Base-by-base conservation (phyloP, 2,888 invertebrate genomes). In the Cheilosia pagana region DNA sequence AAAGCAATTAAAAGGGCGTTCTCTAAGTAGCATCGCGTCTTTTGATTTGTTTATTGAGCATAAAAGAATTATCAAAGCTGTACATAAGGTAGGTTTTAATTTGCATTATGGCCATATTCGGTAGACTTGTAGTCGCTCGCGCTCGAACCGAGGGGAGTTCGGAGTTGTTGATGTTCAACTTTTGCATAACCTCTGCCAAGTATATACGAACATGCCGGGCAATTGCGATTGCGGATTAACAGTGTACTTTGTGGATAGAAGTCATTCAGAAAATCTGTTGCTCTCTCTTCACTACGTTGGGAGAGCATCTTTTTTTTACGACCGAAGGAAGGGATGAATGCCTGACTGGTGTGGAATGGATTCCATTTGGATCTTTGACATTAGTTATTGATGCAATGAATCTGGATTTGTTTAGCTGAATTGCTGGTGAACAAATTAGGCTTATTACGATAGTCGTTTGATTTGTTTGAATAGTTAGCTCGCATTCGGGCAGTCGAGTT, bases 261-360 rank as follows among this genome's bases (percentile, higher is more conserved):
- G 88, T 89, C 90, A 90, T 91, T 91, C 87, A 89, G 90, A 88
- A 91, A 91, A 91, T 91, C 91, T 91, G 91, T 91, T 91, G 91
- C 91, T 90, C 90, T 88, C 88, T 86, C 45, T 8, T 25, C 21
- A 19, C n/a, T 52, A n/a, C n/a, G 10, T 43, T 7, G 41, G 12
- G 16, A 55, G 41, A 41, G 48, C 10, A 39, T 65, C 10, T 43
- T 39, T 52, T 76, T 10, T 77, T 10, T 39, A 59, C 6, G 55
- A 63, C 43, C 6, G 10, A 52, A 23, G 12, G 14, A 12, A 50
- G 12, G 14, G 3, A 3, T 4, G 14, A 4, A 12, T 23, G n/a
- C 12, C 23, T 48, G 39, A 8, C 31, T 16, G 43, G n/a, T n/a
- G n/a, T n/a, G n/a, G n/a, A 10, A 28, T 35, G 39, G 12, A 21